A percentile compares a stretch with the other conserved stretches of the same genome.
phyloP scores from a whole-genome alignment of 2,797 vertebrate genomes.

The Clarias laeviceps region DNA sequence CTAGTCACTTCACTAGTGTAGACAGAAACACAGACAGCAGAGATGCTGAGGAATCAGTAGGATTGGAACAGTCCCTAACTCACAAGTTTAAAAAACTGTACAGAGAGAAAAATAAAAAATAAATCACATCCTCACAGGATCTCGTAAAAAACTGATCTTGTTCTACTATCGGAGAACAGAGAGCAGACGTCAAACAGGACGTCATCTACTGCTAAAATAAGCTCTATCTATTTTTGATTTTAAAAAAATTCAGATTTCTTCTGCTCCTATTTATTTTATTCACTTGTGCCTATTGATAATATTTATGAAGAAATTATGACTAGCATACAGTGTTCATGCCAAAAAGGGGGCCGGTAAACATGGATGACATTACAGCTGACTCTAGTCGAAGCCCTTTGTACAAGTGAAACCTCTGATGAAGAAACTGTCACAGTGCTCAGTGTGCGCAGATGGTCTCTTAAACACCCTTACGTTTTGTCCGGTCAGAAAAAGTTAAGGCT shows the following conservation, averaged over 20 bases:
- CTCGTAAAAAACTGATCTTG: constrained; percentile 48
- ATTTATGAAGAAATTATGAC: constrained; percentile 43
- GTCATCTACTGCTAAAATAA: constrained; percentile 51
- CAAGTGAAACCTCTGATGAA: not conserved
- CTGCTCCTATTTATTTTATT: constrained; percentile 43
- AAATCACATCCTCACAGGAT: constrained; percentile 54
- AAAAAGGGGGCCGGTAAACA: not conserved
- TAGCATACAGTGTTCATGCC: constrained; percentile 35
- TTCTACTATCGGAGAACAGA: constrained; percentile 54
- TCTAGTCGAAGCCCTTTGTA: not conserved
- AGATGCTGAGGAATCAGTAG: constrained; percentile 58
- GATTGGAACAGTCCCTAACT: constrained; percentile 44
- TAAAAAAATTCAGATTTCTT: constrained; percentile 41
- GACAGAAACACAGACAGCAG: constrained; percentile 70
- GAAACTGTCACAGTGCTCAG: not conserved
- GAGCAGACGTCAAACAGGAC: constrained; percentile 52
- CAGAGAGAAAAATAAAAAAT: constrained; percentile 41
- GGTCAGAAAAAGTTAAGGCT: constrained; percentile 38
- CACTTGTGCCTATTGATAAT: constrained; percentile 38
- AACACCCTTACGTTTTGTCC: not conserved
- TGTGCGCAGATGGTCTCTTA: not conserved
- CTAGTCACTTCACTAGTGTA: constrained; percentile 76
- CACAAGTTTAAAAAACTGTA: constrained; percentile 51
- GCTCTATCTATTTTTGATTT: constrained; percentile 54
- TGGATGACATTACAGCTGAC: not conserved